A percentile compares a stretch with the other conserved stretches of the same genome.
phyloP scores from a whole-genome alignment of 1,140 invertebrate species.

The Asbolus verrucosus region DNA sequence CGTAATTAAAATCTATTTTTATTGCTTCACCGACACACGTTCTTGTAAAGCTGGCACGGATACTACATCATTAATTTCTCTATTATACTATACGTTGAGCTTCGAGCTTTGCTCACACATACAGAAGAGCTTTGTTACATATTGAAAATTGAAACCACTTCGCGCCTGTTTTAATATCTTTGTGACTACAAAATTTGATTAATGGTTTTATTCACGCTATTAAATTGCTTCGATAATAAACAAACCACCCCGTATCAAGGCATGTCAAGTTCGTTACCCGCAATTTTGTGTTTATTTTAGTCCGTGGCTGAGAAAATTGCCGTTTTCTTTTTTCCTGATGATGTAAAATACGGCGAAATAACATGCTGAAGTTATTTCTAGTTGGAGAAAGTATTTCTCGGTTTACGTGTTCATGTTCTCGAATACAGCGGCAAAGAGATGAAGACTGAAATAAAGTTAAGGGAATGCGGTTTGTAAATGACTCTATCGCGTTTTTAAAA shows the following conservation, averaged over 20 bases:
- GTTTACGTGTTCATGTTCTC: conserved; percentile 20
- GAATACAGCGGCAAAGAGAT: conserved; percentile 20
- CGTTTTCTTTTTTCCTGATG: background rate
- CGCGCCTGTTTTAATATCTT: conserved; percentile 17
- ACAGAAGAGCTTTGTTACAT: conserved; percentile 27
- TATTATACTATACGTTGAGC: conserved; percentile 22
- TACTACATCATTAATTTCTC: conserved; percentile 34
- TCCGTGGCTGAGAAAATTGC: background rate
- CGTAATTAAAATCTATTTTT: conserved; percentile 38
- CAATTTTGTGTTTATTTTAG: background rate
- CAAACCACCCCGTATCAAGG: too few species aligned
- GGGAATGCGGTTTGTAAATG: conserved; percentile 44
- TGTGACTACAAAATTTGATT: conserved; percentile 29
- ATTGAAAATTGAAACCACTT: conserved; percentile 35
- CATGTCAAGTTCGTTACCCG: too few species aligned
- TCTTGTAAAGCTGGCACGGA: background rate
- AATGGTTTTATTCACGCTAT: conserved; percentile 1
- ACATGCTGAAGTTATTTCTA: conserved; percentile 20
- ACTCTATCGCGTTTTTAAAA: conserved; percentile 51
- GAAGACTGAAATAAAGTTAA: conserved; percentile 32
- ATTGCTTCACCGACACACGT: conserved; percentile 1
- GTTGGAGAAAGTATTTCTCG: background rate
- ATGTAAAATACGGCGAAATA: background rate
- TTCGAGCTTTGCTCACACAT: conserved; percentile 19
- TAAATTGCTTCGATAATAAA: background rate